Base-by-base conservation (phyloP, 2,888 invertebrate genomes). In the Netelia fuscicornis region DNA sequence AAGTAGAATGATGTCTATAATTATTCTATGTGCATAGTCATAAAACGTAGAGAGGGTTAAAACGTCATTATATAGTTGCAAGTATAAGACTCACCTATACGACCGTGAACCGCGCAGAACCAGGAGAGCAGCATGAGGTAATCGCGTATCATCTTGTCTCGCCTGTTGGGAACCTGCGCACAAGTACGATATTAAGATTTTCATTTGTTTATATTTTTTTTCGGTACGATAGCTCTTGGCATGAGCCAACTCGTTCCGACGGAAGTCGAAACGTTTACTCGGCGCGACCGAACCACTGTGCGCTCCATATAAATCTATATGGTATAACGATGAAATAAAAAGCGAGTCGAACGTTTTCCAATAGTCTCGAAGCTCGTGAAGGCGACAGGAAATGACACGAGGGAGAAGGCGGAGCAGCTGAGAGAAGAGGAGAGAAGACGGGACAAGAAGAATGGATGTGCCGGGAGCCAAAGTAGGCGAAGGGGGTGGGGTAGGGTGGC, bases 81-180 rank as follows among this genome's bases (percentile, higher is more conserved):
- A 37, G 3, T 6, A 37, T 37, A 37, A 37, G 37, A 90, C 91
- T 91, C 84, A 90, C 93, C 93, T 90, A 91, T 93, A 87, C 93
- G 91, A 74, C 93, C 93, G 79, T 92, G 91, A 48, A 91, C 93
- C 78, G 90, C 91, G 87, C 92, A 93, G 68, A 93, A 89, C 91
- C 92, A 93, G 83, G 91, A 92, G 75, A 93, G 88, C 81, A 93
- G 89, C 88, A 93, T 83, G 88, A 93, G 88, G 88, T 92, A 93
- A 87, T 92, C 90, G 83, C 92, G 92, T 87, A 93, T 92, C 93
- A 93, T 93, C 88, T 91, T 93, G 89, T 90, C 90, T 87, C 84
- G 83, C 82, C 88, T 89, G 86, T 84, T 52, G 54, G 44, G 37
- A 87, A 89, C 87, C 92, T 92, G 90, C 20, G 89, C 90, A 84